phyloP scores from a whole-genome alignment of 2,113 vertebrate species.

The Myrmecophaga tridactyla region DNA sequence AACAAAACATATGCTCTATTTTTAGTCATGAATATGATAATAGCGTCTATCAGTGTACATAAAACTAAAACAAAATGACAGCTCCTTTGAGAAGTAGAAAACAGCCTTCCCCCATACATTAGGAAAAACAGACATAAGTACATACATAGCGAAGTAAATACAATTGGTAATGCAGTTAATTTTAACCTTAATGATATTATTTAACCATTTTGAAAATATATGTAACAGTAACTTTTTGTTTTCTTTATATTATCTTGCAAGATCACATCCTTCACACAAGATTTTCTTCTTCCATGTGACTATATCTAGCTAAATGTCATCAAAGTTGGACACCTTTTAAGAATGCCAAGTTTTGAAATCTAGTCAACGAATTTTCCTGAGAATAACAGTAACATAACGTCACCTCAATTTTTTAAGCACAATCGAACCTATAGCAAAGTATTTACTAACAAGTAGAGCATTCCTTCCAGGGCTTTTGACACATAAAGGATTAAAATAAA shows the following conservation, averaged over 20 bases:
- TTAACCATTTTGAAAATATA: not conserved
- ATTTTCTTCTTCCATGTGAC: not conserved
- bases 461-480: not conserved
- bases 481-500: not conserved
- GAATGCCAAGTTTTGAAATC: not conserved
- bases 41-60: not conserved
- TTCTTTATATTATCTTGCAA: not conserved
- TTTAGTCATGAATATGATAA: slow-evolving; percentile 12
- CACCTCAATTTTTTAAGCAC: not conserved
- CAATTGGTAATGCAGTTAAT: not conserved
- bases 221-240: not conserved
- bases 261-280: not conserved
- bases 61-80: slow-evolving; percentile 34
- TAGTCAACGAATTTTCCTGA: not conserved
- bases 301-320: not conserved
- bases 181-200: not conserved
- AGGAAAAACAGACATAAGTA: not conserved
- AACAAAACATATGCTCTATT: slow-evolving; percentile 25
- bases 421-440: not conserved
- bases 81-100: not conserved
- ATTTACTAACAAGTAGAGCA: not conserved
- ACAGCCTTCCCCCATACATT: not conserved
- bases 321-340: not conserved
- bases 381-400: not conserved
- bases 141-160: not conserved